Base-by-base conservation (phyloP, 2,797 vertebrate species). In the Darevskia mixta region DNA sequence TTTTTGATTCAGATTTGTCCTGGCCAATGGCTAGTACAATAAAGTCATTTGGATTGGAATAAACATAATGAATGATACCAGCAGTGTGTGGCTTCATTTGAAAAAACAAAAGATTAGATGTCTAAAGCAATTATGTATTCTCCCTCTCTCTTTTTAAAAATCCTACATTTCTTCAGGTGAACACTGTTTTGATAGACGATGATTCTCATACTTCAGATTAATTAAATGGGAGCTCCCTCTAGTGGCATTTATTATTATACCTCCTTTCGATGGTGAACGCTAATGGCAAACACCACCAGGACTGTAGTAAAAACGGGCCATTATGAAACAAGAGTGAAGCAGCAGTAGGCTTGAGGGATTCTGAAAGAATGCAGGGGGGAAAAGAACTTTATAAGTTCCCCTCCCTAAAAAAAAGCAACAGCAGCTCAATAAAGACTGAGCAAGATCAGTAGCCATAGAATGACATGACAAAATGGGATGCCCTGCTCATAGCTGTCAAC, bases 191-290 rank as follows among this genome's bases (percentile, higher is more conserved):
- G 7, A 23, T 64, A 64, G 18, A 32, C 17, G 64, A 64, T 18
- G 3, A 85, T 25, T 29, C 23, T 29, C 27, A 23, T 79, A 58
- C 27, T 61, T 49, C 0, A 0, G 58, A 3, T 43, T 49, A 41
- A 64, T 49, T 86, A 83, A 83, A 86, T 71, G 45, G 69, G 79
- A 79, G 27, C 83, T 82, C 91, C 90, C 86, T 86, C 94, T 92
- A 64, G 86, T 92, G 94, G 38, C 2, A 25, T 69, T 5, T 32
- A 13, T 58, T 43, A 25, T 32, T 3, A 79, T 61, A 83, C 76
- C 5, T 1, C 0, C 9, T 64, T 69, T 10, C 41, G 23, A 29
- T 29, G 17, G 45, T 18, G 77, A 55, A 23, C 2, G 32, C 10
- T 17, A 10, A 5, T 83, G 20, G 67, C 35, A 4, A 18, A 15